Evolutionary conservation across 2,888 invertebrate genomes (phyloP).

Genomic region (Noctua comes): DNA sequence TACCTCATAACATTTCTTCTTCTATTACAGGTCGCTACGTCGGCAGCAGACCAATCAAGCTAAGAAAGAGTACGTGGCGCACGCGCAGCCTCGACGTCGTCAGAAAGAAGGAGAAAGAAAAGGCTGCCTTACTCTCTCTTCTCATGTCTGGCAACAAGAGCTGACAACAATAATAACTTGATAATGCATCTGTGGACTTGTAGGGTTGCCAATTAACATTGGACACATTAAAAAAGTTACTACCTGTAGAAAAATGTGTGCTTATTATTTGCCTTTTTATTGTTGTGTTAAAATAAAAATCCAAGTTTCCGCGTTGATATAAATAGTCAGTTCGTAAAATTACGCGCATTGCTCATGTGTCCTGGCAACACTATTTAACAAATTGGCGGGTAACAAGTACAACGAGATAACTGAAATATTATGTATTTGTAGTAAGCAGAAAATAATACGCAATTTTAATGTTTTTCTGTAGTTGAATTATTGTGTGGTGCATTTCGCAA

Average conservation of each 20-base stretch:
- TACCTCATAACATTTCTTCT: background rate
- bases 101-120: constrained; percentile 98
- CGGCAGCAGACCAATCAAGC: constrained; percentile 99
- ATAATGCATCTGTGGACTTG: constrained; percentile 12
- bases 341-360: background rate
- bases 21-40: constrained; percentile 96
- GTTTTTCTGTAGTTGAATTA: background rate
- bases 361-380: constrained; percentile 16
- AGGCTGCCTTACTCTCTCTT: constrained; percentile 94
- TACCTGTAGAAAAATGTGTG: background rate
- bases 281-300: background rate
- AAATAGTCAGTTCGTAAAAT: background rate
- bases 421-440: background rate
- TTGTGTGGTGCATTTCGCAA: background rate
- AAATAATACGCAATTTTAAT: background rate
- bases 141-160: constrained; percentile 91
- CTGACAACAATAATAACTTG: constrained; percentile 71
- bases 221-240: background rate
- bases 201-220: constrained; percentile 42
- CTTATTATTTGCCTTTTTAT: background rate
- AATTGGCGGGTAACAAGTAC: background rate
- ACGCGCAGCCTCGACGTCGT: constrained; percentile 98
- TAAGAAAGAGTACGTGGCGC: constrained; percentile 99
- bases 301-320: background rate
- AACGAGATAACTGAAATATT: background rate